phyloP scores from a whole-genome alignment of 2,113 vertebrate genomes.

The Rostratula benghalensis region DNA sequence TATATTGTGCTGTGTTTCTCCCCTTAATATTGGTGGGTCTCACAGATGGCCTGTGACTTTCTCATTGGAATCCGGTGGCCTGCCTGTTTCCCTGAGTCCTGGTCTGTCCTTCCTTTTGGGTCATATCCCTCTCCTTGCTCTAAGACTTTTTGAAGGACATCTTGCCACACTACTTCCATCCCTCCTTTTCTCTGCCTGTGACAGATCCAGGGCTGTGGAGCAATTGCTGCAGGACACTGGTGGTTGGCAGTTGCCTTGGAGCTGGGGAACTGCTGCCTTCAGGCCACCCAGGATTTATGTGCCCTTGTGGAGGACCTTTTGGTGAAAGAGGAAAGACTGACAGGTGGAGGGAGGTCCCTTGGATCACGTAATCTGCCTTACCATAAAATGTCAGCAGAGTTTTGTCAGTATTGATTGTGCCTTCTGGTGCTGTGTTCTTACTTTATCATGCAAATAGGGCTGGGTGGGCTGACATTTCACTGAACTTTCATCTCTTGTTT shows the following conservation, averaged over 20 bases:
- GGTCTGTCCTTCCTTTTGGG: background rate
- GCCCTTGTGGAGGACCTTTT: background rate
- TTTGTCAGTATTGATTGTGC: background rate
- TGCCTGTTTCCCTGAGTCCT: background rate
- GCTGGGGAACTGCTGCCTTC: background rate
- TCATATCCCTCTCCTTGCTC: background rate
- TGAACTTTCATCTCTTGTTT: background rate
- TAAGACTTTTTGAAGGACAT: background rate
- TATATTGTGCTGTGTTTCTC: background rate
- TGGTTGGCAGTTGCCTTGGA: background rate
- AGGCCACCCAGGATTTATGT: background rate
- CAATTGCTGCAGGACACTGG: background rate
- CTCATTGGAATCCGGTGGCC: background rate
- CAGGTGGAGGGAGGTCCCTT: background rate
- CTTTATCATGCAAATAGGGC: background rate
- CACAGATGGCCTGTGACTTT: background rate
- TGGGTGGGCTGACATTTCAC: background rate
- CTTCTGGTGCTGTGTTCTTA: background rate
- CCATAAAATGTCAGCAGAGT: background rate
- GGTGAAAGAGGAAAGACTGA: background rate
- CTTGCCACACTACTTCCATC: background rate
- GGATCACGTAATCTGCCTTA: background rate
- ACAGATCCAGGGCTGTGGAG: background rate
- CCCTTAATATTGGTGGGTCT: background rate
- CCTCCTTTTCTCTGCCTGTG: background rate